A percentile compares a stretch with the other conserved stretches of the same genome.
These are phyloP conservation scores for Sigmodon hispidus DNA, from an alignment of 2,113 vertebrate genomes.

Conservation along the genomic window DNA sequence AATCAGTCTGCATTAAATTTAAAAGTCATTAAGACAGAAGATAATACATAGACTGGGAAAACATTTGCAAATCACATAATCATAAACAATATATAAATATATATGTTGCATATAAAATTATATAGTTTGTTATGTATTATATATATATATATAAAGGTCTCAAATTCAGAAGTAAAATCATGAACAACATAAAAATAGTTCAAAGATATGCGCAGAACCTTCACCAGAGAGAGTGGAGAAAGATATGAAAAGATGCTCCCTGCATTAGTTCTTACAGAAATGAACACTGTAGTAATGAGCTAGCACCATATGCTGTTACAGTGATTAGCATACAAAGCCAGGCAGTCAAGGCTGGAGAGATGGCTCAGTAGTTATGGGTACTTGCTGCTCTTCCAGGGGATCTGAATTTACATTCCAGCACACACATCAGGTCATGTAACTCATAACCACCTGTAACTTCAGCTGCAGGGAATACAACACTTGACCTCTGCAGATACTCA, in stretches of 20 bases:
- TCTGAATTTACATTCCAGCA: neutral
- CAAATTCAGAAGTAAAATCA: conserved; percentile 11
- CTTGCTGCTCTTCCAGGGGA: neutral
- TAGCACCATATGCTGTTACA: neutral
- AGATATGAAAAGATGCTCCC: neutral
- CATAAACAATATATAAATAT: neutral
- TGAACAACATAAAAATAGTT: neutral
- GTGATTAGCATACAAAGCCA: neutral
- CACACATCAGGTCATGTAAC: neutral
- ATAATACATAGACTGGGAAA: neutral
- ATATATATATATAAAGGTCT: neutral
- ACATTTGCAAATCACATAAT: neutral
- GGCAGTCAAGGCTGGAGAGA: neutral
- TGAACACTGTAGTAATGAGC: neutral
- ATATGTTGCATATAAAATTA: no score
- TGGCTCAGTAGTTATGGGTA: neutral
- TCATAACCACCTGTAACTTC: neutral
- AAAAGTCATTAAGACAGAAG: neutral
- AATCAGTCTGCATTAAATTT: neutral
- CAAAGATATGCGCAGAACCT: neutral
- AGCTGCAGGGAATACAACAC: neutral
- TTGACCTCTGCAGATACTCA: neutral
- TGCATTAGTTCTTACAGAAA: neutral
- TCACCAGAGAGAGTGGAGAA: neutral
- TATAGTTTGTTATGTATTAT: no score